phyloP scores from a whole-genome alignment of 2,888 invertebrate genomes.

The Eilema caniola region DNA sequence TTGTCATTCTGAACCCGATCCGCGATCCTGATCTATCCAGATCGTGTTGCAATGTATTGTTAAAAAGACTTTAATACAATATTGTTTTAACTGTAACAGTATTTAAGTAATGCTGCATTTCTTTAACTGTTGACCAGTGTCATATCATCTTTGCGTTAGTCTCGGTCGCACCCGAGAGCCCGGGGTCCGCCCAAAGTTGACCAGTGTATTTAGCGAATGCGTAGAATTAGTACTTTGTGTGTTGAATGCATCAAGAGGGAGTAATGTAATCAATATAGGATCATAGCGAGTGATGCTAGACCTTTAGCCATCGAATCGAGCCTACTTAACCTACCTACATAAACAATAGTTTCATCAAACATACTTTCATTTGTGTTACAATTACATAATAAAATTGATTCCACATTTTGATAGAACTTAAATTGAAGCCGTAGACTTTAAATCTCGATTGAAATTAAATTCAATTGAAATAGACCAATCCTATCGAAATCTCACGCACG shows the following conservation, averaged over 20 bases:
- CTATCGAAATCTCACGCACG: slow-evolving; percentile 57
- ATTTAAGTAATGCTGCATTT: not conserved
- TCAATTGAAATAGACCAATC: slow-evolving; percentile 61
- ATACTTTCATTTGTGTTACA: slow-evolving; percentile 48
- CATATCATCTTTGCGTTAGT: no score
- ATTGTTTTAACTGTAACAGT: not conserved
- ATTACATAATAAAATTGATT: slow-evolving; percentile 53
- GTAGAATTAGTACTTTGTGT: slow-evolving; percentile 18
- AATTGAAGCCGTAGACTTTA: slow-evolving; percentile 38
- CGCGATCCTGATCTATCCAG: not conserved
- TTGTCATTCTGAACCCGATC: not conserved
- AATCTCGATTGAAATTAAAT: slow-evolving; percentile 38
- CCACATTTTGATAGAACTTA: slow-evolving; percentile 40
- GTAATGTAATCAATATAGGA: slow-evolving; percentile 21
- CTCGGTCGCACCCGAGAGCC: no score
- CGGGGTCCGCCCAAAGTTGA: slow-evolving; percentile 10
- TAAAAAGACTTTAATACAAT: not conserved
- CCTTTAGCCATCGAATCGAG: slow-evolving; percentile 42
- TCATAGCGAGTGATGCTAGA: slow-evolving; percentile 39
- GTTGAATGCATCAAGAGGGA: slow-evolving; percentile 28
- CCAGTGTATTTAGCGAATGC: slow-evolving; percentile 19
- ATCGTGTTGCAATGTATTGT: not conserved
- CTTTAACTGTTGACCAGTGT: no score
- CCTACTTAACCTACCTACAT: slow-evolving; percentile 66
- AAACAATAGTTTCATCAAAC: slow-evolving; percentile 58